These are phyloP conservation scores for Centruroides sculpturatus DNA, from an alignment of 1,140 invertebrate species.

Conservation along the genomic window DNA sequence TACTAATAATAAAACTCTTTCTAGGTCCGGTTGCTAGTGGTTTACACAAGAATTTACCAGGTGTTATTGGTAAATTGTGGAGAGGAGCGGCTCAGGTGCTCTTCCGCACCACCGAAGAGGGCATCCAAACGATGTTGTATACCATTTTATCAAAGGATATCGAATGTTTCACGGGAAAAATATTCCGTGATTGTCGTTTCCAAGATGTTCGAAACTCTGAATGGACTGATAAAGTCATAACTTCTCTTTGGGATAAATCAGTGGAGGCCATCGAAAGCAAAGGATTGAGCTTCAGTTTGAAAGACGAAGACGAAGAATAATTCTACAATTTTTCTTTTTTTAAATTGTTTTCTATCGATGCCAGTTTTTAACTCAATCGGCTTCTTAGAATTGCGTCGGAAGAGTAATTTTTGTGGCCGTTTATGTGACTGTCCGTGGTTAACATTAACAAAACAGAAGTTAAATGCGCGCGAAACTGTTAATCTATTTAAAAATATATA, in stretches of 20 bases:
- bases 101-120: constrained; percentile 29
- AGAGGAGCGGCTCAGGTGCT: constrained; percentile 14
- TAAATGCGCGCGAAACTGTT: no score
- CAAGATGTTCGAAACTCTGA: constrained; percentile 1
- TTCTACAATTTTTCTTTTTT: no score
- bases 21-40: constrained; percentile 7
- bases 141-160: constrained; percentile 20
- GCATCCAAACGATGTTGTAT: constrained; percentile 33
- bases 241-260: constrained; percentile 3
- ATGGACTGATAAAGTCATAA: constrained; percentile 7
- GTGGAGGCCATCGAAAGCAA: constrained; percentile 4
- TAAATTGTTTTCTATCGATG: no score
- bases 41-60: constrained; percentile 5
- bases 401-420: no score
- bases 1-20: neutral
- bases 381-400: no score
- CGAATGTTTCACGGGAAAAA: constrained; percentile 13
- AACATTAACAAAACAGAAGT: no score
- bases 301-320: constrained; percentile 3
- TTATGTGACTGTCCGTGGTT: no score
- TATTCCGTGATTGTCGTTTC: constrained; percentile 13
- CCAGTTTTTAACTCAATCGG: no score
- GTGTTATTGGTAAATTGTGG: constrained; percentile 7
- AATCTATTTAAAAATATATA: no score
- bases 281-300: constrained; percentile 3